These are phyloP conservation scores for Agrotis ipsilon DNA, from an alignment of 2,888 invertebrate species.

Conservation along the genomic window DNA sequence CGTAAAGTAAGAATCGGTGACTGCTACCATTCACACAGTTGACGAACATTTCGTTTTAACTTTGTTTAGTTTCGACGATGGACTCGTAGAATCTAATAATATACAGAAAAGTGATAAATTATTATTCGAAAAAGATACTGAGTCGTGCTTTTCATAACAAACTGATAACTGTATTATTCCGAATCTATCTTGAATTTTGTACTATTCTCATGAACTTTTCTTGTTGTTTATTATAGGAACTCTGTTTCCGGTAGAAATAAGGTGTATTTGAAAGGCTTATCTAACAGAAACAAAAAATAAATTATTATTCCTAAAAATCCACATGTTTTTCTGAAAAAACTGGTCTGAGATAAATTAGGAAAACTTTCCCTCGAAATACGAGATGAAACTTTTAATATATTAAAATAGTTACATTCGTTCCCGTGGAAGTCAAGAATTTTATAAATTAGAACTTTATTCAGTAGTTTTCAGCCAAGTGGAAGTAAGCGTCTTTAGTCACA, in stretches of 20 bases:
- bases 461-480: constrained; percentile 3
- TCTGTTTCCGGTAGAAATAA: too few species aligned
- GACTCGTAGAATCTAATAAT: too few species aligned
- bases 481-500: constrained; percentile 14
- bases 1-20: background rate
- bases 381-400: constrained; percentile 47
- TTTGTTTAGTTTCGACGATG: background rate
- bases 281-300: background rate
- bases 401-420: constrained; percentile 43
- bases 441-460: constrained; percentile 46
- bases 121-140: background rate
- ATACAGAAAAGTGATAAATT: too few species aligned
- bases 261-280: background rate
- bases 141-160: background rate
- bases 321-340: constrained; percentile 10
- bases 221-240: too few species aligned
- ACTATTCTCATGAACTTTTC: background rate
- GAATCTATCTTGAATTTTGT: background rate
- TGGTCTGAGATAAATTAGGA: constrained; percentile 18
- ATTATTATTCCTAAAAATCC: background rate
- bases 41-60: background rate
- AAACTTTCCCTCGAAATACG: constrained; percentile 28
- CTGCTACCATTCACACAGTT: background rate
- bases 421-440: constrained; percentile 27
- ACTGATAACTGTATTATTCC: background rate